Evolutionary conservation across 2,113 vertebrate genomes (phyloP).

Genomic region (Oreocharis arfaki): DNA sequence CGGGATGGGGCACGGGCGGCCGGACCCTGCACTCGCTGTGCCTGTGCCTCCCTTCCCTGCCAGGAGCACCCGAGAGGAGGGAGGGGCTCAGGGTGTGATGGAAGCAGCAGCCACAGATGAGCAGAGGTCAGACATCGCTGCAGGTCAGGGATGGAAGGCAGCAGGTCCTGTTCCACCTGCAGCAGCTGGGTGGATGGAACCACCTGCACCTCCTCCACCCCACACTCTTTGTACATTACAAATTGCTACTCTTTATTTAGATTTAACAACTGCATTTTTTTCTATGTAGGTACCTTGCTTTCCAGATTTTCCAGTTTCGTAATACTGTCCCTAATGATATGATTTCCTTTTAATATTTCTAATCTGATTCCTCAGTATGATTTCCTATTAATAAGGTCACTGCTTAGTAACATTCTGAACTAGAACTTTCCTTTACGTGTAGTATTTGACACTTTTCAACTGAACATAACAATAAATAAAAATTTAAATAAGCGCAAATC

Average conservation of each 20-base stretch:
- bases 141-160: background rate
- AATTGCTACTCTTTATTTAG: background rate
- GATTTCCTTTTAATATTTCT: background rate
- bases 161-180: background rate
- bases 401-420: background rate
- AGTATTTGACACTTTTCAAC: background rate
- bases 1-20: rapidly evolving
- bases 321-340: background rate
- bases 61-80: background rate
- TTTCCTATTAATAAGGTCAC: background rate
- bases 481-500: background rate
- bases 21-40: rapidly evolving
- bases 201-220: background rate
- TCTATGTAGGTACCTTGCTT: background rate
- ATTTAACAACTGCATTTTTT: background rate
- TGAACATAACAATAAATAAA: background rate
- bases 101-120: rapidly evolving
- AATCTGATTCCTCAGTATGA: background rate
- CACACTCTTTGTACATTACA: rapidly evolving
- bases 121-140: background rate
- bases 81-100: background rate
- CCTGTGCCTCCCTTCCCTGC: background rate
- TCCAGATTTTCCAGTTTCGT: background rate
- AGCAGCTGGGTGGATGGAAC: background rate
- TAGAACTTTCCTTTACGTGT: background rate